A percentile compares a stretch with the other conserved stretches of the same genome.
Conservation (phyloP, 2,113 vertebrate species). For the Pristiophorus japonicus region DNA sequence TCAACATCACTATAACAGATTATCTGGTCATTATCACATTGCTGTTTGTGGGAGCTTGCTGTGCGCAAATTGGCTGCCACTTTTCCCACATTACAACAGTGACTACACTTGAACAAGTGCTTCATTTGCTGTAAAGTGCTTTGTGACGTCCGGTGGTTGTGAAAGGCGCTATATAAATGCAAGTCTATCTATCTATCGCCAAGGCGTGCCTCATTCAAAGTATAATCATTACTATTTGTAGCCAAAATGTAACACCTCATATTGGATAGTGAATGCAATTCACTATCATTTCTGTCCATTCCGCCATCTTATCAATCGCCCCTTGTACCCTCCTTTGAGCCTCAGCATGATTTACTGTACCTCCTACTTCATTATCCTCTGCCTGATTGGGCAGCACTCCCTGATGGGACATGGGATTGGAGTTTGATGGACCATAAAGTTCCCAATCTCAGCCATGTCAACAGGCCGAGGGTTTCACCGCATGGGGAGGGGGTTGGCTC, state of each 20-base stretch:
- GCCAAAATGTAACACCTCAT: background rate
- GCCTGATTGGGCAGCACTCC: background rate
- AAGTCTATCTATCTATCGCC: too few species aligned
- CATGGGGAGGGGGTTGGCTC: background rate
- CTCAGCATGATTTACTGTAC: background rate
- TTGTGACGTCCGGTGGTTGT: too few species aligned
- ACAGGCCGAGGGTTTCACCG: background rate
- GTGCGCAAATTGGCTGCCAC: too few species aligned
- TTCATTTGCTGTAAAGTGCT: too few species aligned
- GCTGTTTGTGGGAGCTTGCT: too few species aligned
- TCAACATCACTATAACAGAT: too few species aligned
- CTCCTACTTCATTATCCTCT: background rate
- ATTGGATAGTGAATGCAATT: background rate
- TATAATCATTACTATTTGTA: too few species aligned
- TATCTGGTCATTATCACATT: too few species aligned
- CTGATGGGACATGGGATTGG: background rate
- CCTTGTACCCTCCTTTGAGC: background rate
- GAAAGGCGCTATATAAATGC: too few species aligned
- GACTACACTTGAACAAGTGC: too few species aligned
- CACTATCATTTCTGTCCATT: background rate
- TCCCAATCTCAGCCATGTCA: background rate
- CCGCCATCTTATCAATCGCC: background rate
- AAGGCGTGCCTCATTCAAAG: background rate
- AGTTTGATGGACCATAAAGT: background rate
- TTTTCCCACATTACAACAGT: too few species aligned